Percentiles rank a stretch among this genome's conserved stretches.
These are phyloP conservation scores for Hydrozoanthus tunicans DNA, from an alignment of 64 coral and sea anemone species.

Conservation along the genomic window DNA sequence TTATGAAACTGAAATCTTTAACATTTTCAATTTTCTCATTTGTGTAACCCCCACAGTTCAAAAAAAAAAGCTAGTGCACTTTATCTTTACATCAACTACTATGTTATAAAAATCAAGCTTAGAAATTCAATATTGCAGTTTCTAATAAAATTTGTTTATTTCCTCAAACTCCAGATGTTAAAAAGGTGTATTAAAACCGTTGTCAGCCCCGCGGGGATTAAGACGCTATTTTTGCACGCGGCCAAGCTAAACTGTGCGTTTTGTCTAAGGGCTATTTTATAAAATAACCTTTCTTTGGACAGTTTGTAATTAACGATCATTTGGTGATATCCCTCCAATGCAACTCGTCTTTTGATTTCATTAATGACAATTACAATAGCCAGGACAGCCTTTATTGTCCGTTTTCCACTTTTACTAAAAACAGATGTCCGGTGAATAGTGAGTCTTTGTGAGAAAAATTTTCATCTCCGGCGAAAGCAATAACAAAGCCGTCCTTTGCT, in stretches of 20 bases:
- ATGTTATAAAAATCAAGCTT: background rate
- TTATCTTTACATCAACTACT: background rate
- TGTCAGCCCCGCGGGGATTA: background rate
- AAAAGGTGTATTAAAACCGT: background rate
- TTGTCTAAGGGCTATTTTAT: background rate
- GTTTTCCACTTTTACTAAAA: background rate
- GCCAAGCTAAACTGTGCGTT: too few species aligned
- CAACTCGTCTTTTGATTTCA: conserved; percentile 7
- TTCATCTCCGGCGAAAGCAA: background rate
- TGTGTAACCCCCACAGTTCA: background rate
- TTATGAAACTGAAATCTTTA: background rate
- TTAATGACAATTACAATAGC: conserved; percentile 30
- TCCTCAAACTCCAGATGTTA: conserved; percentile 32
- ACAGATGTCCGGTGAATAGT: conserved; percentile 12
- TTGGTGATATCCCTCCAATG: background rate
- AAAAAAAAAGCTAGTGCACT: background rate
- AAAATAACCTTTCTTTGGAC: background rate
- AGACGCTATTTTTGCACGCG: background rate
- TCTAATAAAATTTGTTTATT: conserved; percentile 41
- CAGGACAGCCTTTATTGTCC: background rate
- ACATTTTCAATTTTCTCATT: background rate
- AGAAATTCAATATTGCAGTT: background rate
- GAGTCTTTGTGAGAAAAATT: background rate
- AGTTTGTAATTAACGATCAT: conserved; percentile 23
- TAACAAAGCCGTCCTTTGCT: background rate